Evolutionary conservation across 2,797 vertebrate genomes (phyloP).

Genomic region (Melanotaenia parkinsoni): DNA sequence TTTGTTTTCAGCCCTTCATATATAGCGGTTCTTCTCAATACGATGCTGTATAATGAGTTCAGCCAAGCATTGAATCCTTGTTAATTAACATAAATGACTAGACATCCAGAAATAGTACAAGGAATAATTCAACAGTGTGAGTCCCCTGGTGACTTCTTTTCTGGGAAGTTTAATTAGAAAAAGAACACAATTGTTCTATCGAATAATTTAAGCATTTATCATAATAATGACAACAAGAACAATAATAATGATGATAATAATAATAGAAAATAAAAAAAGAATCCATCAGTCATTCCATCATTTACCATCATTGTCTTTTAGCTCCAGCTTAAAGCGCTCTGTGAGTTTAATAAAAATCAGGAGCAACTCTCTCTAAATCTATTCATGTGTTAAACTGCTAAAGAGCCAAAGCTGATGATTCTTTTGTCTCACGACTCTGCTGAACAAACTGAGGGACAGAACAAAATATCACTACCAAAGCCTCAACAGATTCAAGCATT

Average conservation of each 20-base stretch:
- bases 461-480: slow-evolving; percentile 68
- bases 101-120: slow-evolving; percentile 28
- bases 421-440: neutral
- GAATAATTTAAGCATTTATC: neutral
- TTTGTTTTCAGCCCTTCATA: slow-evolving; percentile 5
- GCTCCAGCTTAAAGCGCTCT: neutral
- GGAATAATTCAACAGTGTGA: slow-evolving; percentile 34
- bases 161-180: slow-evolving; percentile 27
- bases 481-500: slow-evolving; percentile 44
- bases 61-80: slow-evolving; percentile 19
- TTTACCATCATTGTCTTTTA: neutral
- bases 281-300: neutral
- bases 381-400: neutral
- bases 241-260: neutral
- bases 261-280: neutral
- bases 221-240: neutral
- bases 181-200: slow-evolving; percentile 3
- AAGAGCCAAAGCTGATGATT: neutral
- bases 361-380: neutral
- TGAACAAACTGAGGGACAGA: slow-evolving; percentile 34
- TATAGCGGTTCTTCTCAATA: neutral
- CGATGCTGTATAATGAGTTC: slow-evolving; percentile 22
- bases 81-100: slow-evolving; percentile 41
- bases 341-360: slow-evolving; percentile 1
- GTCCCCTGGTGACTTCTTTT: slow-evolving; percentile 17